Conservation (phyloP, 2,888 invertebrate species). For the Frankliniella intonsa region DNA sequence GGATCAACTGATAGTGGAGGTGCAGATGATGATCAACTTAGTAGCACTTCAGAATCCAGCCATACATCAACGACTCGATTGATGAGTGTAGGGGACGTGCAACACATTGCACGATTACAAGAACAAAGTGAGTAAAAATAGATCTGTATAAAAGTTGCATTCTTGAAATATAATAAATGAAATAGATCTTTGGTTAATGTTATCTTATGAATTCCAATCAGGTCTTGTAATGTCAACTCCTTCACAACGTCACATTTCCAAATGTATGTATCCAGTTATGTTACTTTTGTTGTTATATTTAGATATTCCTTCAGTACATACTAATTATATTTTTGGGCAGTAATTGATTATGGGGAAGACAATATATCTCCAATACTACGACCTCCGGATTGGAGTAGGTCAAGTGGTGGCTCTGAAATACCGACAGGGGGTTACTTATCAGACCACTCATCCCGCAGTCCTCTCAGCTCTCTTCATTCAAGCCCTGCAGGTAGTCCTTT, state of each 20-base stretch:
- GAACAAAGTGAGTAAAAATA: constrained; percentile 36
- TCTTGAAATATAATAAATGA: not conserved
- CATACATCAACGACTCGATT: constrained; percentile 34
- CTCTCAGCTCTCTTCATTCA: constrained; percentile 35
- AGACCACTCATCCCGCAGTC: constrained; percentile 35
- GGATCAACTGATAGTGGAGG: constrained; percentile 34
- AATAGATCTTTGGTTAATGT: not conserved
- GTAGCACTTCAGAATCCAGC: constrained; percentile 37
- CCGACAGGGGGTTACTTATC: constrained; percentile 27
- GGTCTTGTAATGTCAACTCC: constrained; percentile 36
- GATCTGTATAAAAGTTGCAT: no score
- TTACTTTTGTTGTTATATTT: not conserved
- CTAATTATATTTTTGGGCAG: not conserved
- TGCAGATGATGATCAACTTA: constrained; percentile 36
- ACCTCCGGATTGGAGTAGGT: not conserved
- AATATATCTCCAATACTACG: not conserved
- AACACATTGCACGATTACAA: constrained; percentile 37
- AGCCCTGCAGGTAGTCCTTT: constrained; percentile 36
- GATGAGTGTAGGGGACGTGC: constrained; percentile 37
- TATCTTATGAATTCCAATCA: constrained; percentile 33
- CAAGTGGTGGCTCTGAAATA: not conserved
- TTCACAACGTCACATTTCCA: constrained; percentile 28
- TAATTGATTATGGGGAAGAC: not conserved
- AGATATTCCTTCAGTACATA: not conserved
- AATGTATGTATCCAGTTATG: constrained; percentile 32